Evolutionary conservation across 2,888 invertebrate species (phyloP).

Genomic region (Arctia plantaginis): DNA sequence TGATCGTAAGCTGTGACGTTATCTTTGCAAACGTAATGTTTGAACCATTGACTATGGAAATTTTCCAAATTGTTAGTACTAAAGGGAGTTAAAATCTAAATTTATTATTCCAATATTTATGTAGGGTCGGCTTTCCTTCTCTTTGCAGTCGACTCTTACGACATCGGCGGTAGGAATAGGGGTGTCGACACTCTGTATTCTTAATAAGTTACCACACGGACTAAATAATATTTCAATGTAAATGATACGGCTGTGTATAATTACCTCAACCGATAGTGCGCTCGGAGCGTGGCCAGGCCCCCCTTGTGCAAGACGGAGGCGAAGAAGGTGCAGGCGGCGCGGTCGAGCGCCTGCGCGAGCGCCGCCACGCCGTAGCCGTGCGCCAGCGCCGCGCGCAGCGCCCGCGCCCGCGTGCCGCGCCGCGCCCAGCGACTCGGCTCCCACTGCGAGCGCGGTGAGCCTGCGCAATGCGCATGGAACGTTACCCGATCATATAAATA

Average conservation of each 20-base stretch:
- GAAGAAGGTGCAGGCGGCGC: conserved; percentile 93
- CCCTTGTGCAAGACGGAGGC: conserved; percentile 94
- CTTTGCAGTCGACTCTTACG: no score
- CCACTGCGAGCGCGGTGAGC: not conserved
- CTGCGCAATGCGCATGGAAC: not conserved
- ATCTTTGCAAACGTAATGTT: no score
- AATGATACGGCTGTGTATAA: not conserved
- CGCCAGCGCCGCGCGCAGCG: conserved; percentile 91
- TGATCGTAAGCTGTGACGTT: no score
- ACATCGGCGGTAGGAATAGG: no score
- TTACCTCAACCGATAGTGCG: conserved; percentile 91
- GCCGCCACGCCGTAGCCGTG: conserved; percentile 95
- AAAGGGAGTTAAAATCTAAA: no score
- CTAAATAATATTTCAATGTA: no score
- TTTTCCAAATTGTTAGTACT: no score
- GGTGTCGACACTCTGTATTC: no score
- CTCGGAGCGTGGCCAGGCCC: conserved; percentile 91
- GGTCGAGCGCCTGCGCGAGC: conserved; percentile 94
- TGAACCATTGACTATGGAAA: no score
- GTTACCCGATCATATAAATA: not conserved
- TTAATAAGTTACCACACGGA: no score
- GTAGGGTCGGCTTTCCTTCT: no score
- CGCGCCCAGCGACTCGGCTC: conserved; percentile 88
- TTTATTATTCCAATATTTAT: no score
- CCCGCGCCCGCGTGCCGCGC: conserved; percentile 90